Percentiles rank a stretch among this genome's conserved stretches.
Evolutionary conservation across 2,797 vertebrate genomes (phyloP).

Genomic region (Poliocrania exsul): DNA sequence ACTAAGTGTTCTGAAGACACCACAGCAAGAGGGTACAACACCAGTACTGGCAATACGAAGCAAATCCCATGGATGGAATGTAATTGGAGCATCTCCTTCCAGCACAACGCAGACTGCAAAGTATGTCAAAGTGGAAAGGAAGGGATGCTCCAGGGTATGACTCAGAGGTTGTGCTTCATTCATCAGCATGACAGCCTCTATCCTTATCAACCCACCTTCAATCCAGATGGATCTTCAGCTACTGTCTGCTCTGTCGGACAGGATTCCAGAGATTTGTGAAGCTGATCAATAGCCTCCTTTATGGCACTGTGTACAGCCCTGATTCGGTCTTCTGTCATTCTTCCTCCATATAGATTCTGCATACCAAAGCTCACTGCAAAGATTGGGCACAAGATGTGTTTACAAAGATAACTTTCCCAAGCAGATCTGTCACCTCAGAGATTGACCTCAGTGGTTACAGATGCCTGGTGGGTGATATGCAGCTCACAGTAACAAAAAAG

Average conservation of each 20-base stretch:
- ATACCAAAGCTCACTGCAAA: conserved; percentile 59
- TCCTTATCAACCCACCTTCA: conserved; percentile 80
- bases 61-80: background rate
- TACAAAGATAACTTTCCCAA: background rate
- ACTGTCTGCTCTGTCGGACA: conserved; percentile 79
- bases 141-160: background rate
- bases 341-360: conserved; percentile 80
- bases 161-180: background rate
- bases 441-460: background rate
- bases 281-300: conserved; percentile 86
- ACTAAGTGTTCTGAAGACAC: background rate
- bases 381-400: background rate
- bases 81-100: background rate
- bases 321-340: conserved; percentile 77
- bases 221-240: conserved; percentile 84
- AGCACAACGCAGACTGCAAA: background rate
- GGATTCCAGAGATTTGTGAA: conserved; percentile 89
- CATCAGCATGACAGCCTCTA: background rate
- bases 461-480: background rate
- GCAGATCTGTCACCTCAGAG: background rate
- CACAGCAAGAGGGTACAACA: background rate
- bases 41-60: background rate
- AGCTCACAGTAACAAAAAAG: background rate
- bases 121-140: background rate
- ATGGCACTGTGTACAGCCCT: conserved; percentile 81